Base-by-base conservation (phyloP, 2,113 vertebrate genomes). In the Carassius carassius region DNA sequence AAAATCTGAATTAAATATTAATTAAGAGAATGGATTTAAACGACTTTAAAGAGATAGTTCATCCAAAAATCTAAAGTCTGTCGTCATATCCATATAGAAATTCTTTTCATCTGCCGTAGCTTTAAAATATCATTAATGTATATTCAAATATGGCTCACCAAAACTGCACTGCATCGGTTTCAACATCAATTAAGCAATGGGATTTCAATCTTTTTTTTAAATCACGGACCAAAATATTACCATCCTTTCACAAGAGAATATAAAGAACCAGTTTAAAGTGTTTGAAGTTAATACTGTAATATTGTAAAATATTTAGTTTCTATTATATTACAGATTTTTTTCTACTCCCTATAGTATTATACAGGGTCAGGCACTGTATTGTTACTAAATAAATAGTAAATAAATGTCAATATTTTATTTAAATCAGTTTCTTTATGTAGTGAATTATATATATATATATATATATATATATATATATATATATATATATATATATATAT, bases 11-110 rank as follows among this genome's bases (percentile, higher is more conserved):
- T 70, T 2, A 21, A 9, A 70, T 37, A 21, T 37, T 2, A 21
- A 21, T 58, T 58, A 58, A 8, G 6, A 58, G 19, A 70, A 21
- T 70, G 9, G 37, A 17, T 12, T 10, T 49, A 2, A 74, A 47
- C 5, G 8, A 74, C 72, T 74, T 73, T 47, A 8, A 73, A 44
- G 21, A 11, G 37, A 13, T 21, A 44, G 70, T 47, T 73, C 12
- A 47, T 6, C n/a, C 37, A 74, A 74, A 74, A 74, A 74, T 49
- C 12, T 49, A 47, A 73, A 74, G 11, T 47, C n/a, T 47, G 70
- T 47, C n/a, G 44, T 25, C 2, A 25, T 74, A n/a, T 49, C 0
- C 37, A 16, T 25, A 23, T 41, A 14, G 4, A 73, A 73, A 73
- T 73, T 21, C 0, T 47, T 37, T 19, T 0, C 3, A 3, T 69